Conservation (phyloP, 2,797 vertebrate genomes). For the Alexandromys oeconomus region DNA sequence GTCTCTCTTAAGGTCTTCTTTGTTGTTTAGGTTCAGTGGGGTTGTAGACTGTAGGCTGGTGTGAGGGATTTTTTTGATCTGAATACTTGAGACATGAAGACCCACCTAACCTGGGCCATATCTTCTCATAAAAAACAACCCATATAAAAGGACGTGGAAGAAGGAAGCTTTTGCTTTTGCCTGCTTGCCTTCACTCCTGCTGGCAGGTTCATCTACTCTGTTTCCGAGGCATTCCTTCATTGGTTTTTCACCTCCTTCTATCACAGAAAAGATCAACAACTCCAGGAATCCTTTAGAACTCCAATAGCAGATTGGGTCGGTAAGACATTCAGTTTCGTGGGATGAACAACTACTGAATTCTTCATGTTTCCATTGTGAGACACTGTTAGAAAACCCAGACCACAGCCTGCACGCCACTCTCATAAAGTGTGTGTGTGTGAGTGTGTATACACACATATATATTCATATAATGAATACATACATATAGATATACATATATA, state of each 20-base stretch:
- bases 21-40: too few relatives aligned
- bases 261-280: not conserved
- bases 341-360: not conserved
- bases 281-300: not conserved
- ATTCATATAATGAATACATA: not conserved
- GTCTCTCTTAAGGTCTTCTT: too few relatives aligned
- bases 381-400: not conserved
- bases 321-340: not conserved
- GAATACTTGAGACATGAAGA: not conserved
- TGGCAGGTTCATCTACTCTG: not conserved
- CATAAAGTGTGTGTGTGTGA: not conserved
- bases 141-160: not conserved
- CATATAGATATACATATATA: not conserved
- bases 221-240: not conserved
- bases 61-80: not conserved
- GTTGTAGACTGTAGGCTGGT: too few relatives aligned
- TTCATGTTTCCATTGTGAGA: not conserved
- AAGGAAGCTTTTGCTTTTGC: not conserved
- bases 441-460: not conserved
- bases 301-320: not conserved
- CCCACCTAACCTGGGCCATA: not conserved
- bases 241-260: not conserved
- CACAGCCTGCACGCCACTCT: not conserved
- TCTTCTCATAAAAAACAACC: not conserved
- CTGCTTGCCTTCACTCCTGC: not conserved